A percentile compares a stretch with the other conserved stretches of the same genome.
These are phyloP conservation scores for Condylostylus longicornis DNA, from an alignment of 1,140 invertebrate species.

Conservation along the genomic window DNA sequence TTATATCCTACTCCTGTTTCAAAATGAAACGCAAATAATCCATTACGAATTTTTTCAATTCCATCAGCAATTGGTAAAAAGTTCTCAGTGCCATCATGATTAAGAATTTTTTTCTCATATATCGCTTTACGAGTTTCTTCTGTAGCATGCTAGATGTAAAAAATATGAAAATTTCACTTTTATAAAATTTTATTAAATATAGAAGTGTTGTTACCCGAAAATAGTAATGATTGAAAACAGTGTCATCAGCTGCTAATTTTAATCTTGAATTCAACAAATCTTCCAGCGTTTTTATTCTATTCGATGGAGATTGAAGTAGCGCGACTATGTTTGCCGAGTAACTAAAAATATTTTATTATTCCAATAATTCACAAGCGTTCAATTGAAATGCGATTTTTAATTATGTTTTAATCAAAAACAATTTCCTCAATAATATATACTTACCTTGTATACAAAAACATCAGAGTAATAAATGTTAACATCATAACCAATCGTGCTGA, in stretches of 20 bases:
- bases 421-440: neutral
- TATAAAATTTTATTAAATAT: slow-evolving; percentile 1
- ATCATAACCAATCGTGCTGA: slow-evolving; percentile 37
- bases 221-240: slow-evolving; percentile 45
- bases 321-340: slow-evolving; percentile 51
- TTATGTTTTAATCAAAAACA: no score
- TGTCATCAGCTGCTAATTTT: slow-evolving; percentile 42
- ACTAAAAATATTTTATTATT: slow-evolving; percentile 25
- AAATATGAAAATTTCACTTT: neutral
- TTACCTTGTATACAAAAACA: slow-evolving; percentile 21
- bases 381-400: no score
- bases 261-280: slow-evolving; percentile 43
- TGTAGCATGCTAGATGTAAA: slow-evolving; percentile 35
- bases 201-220: slow-evolving; percentile 37
- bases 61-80: slow-evolving; percentile 44
- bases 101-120: slow-evolving; percentile 42
- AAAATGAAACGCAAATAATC: slow-evolving; percentile 48
- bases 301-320: slow-evolving; percentile 45
- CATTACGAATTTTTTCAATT: slow-evolving; percentile 37
- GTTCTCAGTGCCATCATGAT: slow-evolving; percentile 33
- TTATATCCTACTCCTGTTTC: slow-evolving; percentile 44
- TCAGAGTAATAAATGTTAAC: slow-evolving; percentile 35
- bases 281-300: slow-evolving; percentile 39
- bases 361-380: no score
- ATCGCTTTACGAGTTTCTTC: slow-evolving; percentile 43